phyloP scores from a whole-genome alignment of 2,888 invertebrate genomes.

The Aphrophora alni region DNA sequence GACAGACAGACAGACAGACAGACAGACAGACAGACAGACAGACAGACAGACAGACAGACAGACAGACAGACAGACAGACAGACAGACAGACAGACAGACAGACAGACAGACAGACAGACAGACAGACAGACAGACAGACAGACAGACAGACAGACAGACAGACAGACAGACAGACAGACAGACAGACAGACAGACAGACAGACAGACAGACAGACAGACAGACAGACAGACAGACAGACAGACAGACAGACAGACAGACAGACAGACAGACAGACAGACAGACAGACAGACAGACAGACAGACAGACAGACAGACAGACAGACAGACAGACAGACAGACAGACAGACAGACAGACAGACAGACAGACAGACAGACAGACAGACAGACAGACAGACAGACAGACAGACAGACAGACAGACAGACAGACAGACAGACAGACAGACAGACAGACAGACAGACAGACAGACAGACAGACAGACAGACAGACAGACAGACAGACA shows the following conservation, averaged over 20 bases:
- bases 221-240: conserved; percentile 7
- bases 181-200: neutral
- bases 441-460: neutral
- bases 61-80: neutral
- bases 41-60: neutral
- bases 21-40: conserved; percentile 7
- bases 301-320: conserved; percentile 7
- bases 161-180: neutral
- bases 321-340: conserved; percentile 7
- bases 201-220: conserved; percentile 7
- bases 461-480: neutral
- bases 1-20: neutral
- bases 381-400: neutral
- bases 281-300: neutral
- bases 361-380: neutral
- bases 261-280: neutral
- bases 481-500: neutral
- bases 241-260: neutral
- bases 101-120: conserved; percentile 2
- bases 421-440: conserved; percentile 4
- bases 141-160: neutral
- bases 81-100: neutral
- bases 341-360: neutral
- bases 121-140: conserved; percentile 7
- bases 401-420: conserved; percentile 7